These are phyloP conservation scores for Beaufortia kweichowensis DNA, from an alignment of 2,113 vertebrate species.

Conservation along the genomic window DNA sequence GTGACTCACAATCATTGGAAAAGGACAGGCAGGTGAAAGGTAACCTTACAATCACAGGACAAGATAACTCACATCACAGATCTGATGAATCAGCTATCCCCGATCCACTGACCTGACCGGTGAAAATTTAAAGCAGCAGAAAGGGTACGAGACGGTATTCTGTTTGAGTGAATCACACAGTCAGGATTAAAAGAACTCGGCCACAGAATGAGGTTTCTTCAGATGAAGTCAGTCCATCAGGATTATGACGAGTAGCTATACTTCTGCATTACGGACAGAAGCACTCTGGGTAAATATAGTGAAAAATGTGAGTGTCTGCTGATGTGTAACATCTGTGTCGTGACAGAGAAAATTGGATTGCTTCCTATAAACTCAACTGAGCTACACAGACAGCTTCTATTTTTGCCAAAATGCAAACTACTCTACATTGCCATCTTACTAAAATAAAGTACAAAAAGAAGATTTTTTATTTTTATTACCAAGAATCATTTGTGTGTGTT, in stretches of 20 bases:
- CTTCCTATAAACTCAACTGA: no score
- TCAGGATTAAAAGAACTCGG: constrained; percentile 3
- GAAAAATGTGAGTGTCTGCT: neutral
- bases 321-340: no score
- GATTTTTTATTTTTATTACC: no score
- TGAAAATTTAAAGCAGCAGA: neutral
- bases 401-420: no score
- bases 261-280: neutral
- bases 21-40: neutral
- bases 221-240: neutral
- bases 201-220: neutral
- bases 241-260: neutral
- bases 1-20: constrained; percentile 1
- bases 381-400: no score
- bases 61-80: constrained; percentile 9
- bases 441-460: no score
- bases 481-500: no score
- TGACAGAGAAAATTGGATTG: no score
- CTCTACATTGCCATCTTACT: no score
- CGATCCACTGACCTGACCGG: neutral
- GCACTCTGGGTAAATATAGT: neutral
- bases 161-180: constrained; percentile 6
- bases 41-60: constrained; percentile 17
- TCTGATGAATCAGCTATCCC: constrained; percentile 10
- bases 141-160: neutral